Evolutionary conservation across 2,113 vertebrate genomes (phyloP).

Genomic region (Ammospiza nelsoni): DNA sequence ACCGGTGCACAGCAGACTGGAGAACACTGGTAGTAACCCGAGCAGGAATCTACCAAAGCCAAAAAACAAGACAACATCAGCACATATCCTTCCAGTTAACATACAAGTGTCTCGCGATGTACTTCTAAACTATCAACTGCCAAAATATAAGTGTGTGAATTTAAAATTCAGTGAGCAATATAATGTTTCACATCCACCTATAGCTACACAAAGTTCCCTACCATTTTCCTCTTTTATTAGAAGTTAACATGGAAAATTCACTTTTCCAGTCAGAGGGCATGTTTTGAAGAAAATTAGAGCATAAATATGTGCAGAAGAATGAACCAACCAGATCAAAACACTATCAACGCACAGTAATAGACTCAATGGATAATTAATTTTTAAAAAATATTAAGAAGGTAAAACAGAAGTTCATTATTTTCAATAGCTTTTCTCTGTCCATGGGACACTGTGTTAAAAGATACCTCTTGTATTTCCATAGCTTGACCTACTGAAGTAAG

Average conservation of each 20-base stretch:
- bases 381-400: neutral
- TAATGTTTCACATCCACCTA: constrained; percentile 7
- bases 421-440: neutral
- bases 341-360: neutral
- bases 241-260: constrained; percentile 15
- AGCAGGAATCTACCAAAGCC: constrained; percentile 89
- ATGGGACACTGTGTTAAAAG: neutral
- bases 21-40: constrained; percentile 89
- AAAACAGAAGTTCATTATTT: neutral
- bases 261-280: neutral
- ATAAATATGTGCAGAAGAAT: constrained; percentile 25
- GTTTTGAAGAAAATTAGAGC: constrained; percentile 13
- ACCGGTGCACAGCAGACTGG: constrained; percentile 88
- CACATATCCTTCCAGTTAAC: neutral
- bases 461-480: neutral
- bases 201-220: neutral
- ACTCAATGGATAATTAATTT: neutral
- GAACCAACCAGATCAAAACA: constrained; percentile 23
- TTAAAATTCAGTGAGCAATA: neutral
- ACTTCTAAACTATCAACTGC: neutral
- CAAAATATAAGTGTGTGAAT: neutral
- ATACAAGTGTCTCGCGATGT: neutral
- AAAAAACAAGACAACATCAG: constrained; percentile 76
- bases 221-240: constrained; percentile 7
- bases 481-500: neutral